Percentiles rank a stretch among this genome's conserved stretches.
phyloP scores from a whole-genome alignment of 2,797 vertebrate species.

The Ctenopoma multispine region DNA sequence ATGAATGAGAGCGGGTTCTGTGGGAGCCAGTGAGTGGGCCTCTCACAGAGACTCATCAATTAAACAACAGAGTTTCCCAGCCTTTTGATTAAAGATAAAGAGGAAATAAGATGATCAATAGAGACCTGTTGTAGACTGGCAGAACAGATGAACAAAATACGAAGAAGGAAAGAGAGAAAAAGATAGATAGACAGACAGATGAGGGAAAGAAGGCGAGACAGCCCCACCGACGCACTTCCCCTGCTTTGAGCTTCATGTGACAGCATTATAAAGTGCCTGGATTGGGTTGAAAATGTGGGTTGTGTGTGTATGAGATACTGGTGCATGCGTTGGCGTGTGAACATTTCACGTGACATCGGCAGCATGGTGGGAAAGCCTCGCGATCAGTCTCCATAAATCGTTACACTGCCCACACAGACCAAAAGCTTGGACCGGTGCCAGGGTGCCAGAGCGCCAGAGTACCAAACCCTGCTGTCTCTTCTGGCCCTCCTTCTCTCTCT shows the following conservation, averaged over 20 bases:
- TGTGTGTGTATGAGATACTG: background rate
- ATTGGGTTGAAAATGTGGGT: slow-evolving; percentile 32
- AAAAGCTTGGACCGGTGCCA: slow-evolving; percentile 50
- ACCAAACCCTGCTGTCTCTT: slow-evolving; percentile 60
- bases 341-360: slow-evolving; percentile 56
- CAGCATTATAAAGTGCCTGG: slow-evolving; percentile 23
- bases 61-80: slow-evolving; percentile 86
- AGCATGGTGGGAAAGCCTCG: slow-evolving; percentile 66
- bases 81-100: slow-evolving; percentile 90
- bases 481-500: slow-evolving; percentile 37
- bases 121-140: slow-evolving; percentile 76
- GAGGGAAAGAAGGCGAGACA: slow-evolving; percentile 17
- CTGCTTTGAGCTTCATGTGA: slow-evolving; percentile 34
- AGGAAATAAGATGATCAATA: slow-evolving; percentile 85
- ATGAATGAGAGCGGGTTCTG: slow-evolving; percentile 82
- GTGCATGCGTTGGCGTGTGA: slow-evolving; percentile 37
- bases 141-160: slow-evolving; percentile 58
- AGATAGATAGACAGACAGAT: slow-evolving; percentile 14
- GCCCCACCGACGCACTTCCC: slow-evolving; percentile 2
- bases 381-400: slow-evolving; percentile 57
- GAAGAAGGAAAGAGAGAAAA: slow-evolving; percentile 34
- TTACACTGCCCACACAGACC: slow-evolving; percentile 65
- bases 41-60: slow-evolving; percentile 82
- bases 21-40: slow-evolving; percentile 82
- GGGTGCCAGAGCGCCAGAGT: slow-evolving; percentile 39